Evolutionary conservation across 2,113 vertebrate genomes (phyloP).

Genomic region (Oceanodroma tethys): DNA sequence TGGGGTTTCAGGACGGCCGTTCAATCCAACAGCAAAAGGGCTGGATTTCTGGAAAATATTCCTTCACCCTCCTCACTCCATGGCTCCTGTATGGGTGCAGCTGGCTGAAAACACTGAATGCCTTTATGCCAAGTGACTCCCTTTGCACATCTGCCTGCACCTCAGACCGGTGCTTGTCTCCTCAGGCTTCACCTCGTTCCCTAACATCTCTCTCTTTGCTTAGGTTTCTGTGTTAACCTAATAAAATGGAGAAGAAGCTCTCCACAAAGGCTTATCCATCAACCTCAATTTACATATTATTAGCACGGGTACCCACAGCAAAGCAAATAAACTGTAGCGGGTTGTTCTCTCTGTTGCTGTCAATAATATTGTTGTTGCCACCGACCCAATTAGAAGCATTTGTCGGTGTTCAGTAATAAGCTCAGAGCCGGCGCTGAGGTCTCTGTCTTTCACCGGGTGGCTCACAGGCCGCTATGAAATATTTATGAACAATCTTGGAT

Average conservation of each 20-base stretch:
- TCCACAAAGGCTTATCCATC: neutral
- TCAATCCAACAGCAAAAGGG: accelerated
- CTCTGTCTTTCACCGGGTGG: constrained; percentile 48
- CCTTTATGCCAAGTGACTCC: neutral
- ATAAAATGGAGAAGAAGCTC: neutral
- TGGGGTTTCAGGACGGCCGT: neutral
- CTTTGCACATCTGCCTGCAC: neutral
- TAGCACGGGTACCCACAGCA: neutral
- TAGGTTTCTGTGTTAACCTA: neutral
- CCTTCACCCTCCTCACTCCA: neutral
- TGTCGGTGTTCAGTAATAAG: neutral
- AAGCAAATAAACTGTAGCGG: neutral
- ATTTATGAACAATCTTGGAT: constrained; percentile 65
- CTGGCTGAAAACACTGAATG: neutral
- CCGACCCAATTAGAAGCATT: constrained; percentile 50
- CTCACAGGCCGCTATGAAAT: constrained; percentile 51
- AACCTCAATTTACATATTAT: neutral
- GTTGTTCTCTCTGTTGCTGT: neutral
- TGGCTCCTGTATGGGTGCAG: neutral
- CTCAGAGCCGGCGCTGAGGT: neutral
- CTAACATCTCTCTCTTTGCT: neutral
- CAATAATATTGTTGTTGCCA: neutral
- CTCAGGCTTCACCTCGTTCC: neutral
- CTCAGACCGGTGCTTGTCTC: neutral
- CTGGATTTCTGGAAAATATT: neutral